Evolutionary conservation across 2,797 vertebrate species (phyloP).

Genomic region (Dromococcyx pavoninus): DNA sequence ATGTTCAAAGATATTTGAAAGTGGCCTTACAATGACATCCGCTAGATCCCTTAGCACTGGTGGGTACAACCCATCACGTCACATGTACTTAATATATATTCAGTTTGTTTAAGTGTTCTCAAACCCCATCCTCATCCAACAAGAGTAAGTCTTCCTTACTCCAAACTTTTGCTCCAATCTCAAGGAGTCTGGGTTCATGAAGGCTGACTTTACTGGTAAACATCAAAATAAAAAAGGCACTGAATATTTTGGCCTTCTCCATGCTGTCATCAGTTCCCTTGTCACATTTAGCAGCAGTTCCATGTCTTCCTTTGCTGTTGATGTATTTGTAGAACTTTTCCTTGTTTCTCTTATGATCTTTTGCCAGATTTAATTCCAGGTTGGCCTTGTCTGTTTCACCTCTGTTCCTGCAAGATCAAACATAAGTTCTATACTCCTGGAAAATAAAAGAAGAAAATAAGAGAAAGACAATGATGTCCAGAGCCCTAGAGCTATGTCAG

Average conservation of each 20-base stretch:
- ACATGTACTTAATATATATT: neutral
- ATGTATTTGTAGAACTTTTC: neutral
- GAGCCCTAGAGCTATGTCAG: neutral
- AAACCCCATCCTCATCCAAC: neutral
- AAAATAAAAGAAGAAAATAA: neutral
- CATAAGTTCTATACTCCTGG: neutral
- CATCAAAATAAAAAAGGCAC: neutral
- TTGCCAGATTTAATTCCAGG: neutral
- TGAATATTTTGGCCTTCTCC: neutral
- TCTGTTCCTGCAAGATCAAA: neutral
- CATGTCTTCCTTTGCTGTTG: neutral
- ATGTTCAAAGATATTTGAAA: too few relatives aligned
- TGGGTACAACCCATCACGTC: neutral
- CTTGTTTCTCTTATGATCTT: neutral
- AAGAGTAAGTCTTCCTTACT: neutral
- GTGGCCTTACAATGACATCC: too few relatives aligned
- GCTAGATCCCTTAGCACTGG: neutral
- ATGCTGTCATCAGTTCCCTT: neutral
- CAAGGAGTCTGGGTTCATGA: neutral
- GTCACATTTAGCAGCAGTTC: neutral
- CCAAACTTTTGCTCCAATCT: neutral
- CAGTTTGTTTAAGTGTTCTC: neutral
- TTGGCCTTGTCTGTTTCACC: neutral
- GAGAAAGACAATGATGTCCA: neutral
- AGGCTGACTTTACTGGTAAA: neutral